Percentiles rank a stretch among this genome's conserved stretches.
Evolutionary conservation across 2,113 vertebrate species (phyloP).

Genomic region (Falco punctatus): DNA sequence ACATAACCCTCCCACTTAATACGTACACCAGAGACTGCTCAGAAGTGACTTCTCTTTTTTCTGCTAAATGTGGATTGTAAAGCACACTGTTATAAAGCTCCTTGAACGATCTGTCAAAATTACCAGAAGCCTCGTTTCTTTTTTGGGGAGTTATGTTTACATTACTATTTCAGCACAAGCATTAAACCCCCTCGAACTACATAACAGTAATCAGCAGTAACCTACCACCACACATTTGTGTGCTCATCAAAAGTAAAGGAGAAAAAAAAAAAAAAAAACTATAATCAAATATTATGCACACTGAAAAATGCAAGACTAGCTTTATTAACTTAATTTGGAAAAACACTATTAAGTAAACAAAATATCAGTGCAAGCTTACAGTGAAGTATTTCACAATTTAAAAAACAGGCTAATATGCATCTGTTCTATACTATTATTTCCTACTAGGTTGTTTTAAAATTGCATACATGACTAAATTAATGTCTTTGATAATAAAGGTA

Average conservation of each 20-base stretch:
- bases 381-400: background rate
- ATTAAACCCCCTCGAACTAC: background rate
- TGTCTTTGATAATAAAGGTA: background rate
- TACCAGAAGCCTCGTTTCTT: background rate
- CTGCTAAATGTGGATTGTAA: constrained; percentile 12
- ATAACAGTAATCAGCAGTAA: background rate
- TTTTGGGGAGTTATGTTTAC: background rate
- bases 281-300: background rate
- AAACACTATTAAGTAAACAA: background rate
- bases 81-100: background rate
- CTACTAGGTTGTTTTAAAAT: background rate
- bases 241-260: background rate
- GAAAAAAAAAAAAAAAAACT: background rate
- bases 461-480: background rate
- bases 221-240: background rate
- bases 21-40: constrained; percentile 26
- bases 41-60: background rate
- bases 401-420: background rate
- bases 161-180: background rate
- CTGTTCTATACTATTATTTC: background rate
- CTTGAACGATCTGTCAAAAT: background rate
- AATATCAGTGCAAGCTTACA: background rate
- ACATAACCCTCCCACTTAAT: constrained; percentile 68
- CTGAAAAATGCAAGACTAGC: background rate
- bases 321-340: background rate